Evolutionary conservation across 2,113 vertebrate genomes (phyloP).

Genomic region (Cephalopholis sonnerati): DNA sequence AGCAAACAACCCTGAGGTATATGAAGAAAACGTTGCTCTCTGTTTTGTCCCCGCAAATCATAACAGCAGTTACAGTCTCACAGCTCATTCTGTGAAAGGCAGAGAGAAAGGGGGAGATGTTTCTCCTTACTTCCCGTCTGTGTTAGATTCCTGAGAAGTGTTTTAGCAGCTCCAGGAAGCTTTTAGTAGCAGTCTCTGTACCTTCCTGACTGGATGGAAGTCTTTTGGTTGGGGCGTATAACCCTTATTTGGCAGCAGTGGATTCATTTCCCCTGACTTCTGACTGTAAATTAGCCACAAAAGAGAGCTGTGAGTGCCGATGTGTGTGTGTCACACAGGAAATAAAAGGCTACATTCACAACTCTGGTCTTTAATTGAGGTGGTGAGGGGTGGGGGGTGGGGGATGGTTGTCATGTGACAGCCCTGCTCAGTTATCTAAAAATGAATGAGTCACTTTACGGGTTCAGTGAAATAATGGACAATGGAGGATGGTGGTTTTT

Average conservation of each 20-base stretch:
- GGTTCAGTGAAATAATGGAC: not conserved
- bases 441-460: conserved; percentile 41
- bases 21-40: conserved; percentile 6
- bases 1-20: conserved; percentile 18
- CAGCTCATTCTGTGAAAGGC: conserved; percentile 39
- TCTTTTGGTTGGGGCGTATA: conserved; percentile 33
- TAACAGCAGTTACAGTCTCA: conserved; percentile 36
- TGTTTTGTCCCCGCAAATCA: conserved; percentile 31
- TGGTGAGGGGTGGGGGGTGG: not conserved
- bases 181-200: conserved; percentile 58
- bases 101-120: conserved; percentile 51
- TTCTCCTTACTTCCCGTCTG: conserved; percentile 71
- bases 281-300: conserved; percentile 50
- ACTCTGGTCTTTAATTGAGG: conserved; percentile 51
- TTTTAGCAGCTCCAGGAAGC: conserved; percentile 57
- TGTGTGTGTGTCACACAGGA: conserved; percentile 66
- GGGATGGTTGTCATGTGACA: conserved; percentile 39
- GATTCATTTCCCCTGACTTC: conserved; percentile 66
- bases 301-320: conserved; percentile 48
- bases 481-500: not conserved
- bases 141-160: conserved; percentile 32
- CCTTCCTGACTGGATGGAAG: conserved; percentile 70
- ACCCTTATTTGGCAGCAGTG: conserved; percentile 55
- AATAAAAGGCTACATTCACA: conserved; percentile 59
- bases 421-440: conserved; percentile 38